Percentiles rank a stretch among this genome's conserved stretches.
Conservation (phyloP, 2,797 vertebrate species). For the Enteromius argenteus region DNA sequence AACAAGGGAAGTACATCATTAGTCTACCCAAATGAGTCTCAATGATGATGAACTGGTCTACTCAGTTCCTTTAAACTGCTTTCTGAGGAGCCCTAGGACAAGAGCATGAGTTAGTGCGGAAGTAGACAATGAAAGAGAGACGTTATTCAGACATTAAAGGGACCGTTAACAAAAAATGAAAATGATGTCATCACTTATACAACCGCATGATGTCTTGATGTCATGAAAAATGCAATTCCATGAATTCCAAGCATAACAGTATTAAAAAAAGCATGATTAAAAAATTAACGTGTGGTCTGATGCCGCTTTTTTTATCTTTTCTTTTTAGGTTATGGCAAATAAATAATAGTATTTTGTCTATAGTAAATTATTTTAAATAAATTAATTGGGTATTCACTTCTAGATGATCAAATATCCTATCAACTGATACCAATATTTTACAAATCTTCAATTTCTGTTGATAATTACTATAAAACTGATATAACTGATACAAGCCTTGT, state of each 20-base stretch:
- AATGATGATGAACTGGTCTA: conserved; percentile 53
- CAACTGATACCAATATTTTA: background rate
- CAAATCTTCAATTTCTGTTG: background rate
- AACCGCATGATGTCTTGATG: conserved; percentile 1
- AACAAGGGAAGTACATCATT: conserved; percentile 62
- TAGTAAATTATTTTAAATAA: background rate
- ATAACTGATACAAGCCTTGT: background rate
- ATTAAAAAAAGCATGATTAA: too few species aligned
- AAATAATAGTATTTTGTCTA: background rate
- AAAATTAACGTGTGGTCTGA: background rate
- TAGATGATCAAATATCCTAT: background rate
- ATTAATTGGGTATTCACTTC: background rate
- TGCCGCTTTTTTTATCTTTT: background rate
- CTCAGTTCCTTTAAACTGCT: conserved; percentile 28
- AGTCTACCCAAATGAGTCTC: conserved; percentile 69
- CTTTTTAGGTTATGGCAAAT: background rate
- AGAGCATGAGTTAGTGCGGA: conserved; percentile 32
- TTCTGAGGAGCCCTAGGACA: conserved; percentile 24
- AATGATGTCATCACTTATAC: background rate
- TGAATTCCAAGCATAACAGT: background rate
- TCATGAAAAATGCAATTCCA: background rate
- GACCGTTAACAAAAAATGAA: conserved; percentile 25
- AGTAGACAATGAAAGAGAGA: conserved; percentile 22
- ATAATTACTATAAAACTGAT: background rate
- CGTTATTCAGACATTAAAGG: conserved; percentile 26